phyloP scores from a whole-genome alignment of 1,140 invertebrate genomes.

The Chelonus insularis region DNA sequence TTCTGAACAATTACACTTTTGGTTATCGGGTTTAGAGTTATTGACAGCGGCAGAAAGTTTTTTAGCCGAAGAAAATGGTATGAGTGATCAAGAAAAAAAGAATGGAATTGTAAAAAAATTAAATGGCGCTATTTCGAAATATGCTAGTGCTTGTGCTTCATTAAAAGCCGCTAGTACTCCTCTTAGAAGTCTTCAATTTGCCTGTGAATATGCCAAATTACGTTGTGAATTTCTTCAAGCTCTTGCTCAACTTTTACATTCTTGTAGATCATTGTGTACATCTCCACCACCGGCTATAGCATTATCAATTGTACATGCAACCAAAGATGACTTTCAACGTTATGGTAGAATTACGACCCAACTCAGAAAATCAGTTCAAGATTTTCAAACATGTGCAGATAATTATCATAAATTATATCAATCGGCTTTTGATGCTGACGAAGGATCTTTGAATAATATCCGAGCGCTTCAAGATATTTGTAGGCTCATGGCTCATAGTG shows the following conservation, averaged over 20 bases:
- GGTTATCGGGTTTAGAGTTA: constrained; percentile 78
- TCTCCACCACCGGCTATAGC: constrained; percentile 92
- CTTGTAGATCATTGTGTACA: constrained; percentile 82
- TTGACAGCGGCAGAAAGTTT: constrained; percentile 70
- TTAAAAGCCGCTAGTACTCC: constrained; percentile 75
- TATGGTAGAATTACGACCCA: constrained; percentile 78
- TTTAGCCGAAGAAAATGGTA: constrained; percentile 48
- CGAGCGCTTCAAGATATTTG: constrained; percentile 77
- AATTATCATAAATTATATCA: constrained; percentile 84
- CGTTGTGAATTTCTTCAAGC: constrained; percentile 78
- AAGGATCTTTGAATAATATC: constrained; percentile 79
- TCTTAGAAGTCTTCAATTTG: constrained; percentile 72
- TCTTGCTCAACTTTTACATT: constrained; percentile 73
- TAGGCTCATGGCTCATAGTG: constrained; percentile 72
- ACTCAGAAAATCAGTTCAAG: constrained; percentile 75
- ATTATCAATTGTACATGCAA: constrained; percentile 74
- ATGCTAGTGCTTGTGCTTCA: constrained; percentile 70
- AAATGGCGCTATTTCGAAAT: constrained; percentile 65
- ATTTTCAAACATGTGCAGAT: constrained; percentile 75
- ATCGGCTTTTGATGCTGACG: constrained; percentile 92
- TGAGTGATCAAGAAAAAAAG: constrained; percentile 41
- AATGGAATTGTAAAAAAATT: constrained; percentile 63
- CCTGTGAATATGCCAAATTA: constrained; percentile 75
- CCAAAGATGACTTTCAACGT: constrained; percentile 79
- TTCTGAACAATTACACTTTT: constrained; percentile 89